Evolutionary conservation across 2,113 vertebrate genomes (phyloP).

Genomic region (Eleginops maclovinus): DNA sequence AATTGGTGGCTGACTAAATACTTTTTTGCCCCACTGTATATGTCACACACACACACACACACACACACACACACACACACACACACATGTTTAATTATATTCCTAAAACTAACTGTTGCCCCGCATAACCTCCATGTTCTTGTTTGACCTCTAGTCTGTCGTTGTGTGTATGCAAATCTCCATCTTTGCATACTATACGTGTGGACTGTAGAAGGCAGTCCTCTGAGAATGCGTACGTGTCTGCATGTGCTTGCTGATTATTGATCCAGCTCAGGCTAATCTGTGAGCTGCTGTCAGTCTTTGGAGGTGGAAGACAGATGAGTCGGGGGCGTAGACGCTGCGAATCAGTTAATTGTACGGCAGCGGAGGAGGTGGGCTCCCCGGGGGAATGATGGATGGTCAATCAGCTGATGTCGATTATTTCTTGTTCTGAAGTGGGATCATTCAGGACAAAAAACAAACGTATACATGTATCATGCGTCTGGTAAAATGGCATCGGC

Average conservation of each 20-base stretch:
- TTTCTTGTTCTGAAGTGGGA: not conserved
- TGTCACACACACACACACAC: no score
- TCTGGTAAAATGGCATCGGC: not conserved
- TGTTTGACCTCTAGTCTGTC: not conserved
- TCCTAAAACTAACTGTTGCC: no score
- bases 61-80: no score
- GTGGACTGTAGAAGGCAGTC: rapidly evolving
- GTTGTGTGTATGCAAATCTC: not conserved
- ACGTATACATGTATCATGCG: no score
- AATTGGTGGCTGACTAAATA: no score
- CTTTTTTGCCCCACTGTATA: no score
- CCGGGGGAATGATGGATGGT: slow-evolving; percentile 33
- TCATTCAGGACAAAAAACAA: not conserved
- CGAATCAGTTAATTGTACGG: slow-evolving; percentile 38
- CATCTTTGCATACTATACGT: no score
- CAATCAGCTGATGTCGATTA: slow-evolving; percentile 39
- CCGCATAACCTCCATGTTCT: not conserved
- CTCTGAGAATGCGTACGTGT: not conserved
- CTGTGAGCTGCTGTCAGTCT: slow-evolving; percentile 36
- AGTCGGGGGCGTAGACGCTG: slow-evolving; percentile 1
- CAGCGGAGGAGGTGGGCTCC: slow-evolving; percentile 10
- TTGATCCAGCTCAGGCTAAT: slow-evolving; percentile 33
- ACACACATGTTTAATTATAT: no score
- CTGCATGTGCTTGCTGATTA: not conserved
- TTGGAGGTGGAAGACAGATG: slow-evolving; percentile 11